Evolutionary conservation across 1,140 invertebrate species (phyloP).

Genomic region (Tetramorium simillimum): DNA sequence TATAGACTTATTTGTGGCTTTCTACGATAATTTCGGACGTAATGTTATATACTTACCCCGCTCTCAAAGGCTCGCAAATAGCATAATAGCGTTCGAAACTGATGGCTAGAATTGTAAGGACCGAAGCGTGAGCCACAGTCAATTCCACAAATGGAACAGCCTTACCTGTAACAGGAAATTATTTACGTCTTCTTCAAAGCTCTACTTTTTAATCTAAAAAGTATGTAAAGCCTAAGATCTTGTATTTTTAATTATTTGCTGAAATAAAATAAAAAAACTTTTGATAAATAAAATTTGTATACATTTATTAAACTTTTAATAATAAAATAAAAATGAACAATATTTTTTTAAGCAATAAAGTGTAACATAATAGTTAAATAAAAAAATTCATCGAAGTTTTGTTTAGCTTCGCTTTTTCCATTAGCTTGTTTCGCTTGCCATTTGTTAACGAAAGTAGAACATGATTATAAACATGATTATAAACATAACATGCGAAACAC

Average conservation of each 20-base stretch:
- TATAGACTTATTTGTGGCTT: neutral
- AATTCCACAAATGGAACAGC: slow-evolving; percentile 96
- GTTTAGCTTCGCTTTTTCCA: neutral
- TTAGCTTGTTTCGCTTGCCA: neutral
- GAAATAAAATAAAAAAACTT: neutral
- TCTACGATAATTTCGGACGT: neutral
- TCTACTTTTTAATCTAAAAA: neutral
- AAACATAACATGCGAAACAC: neutral
- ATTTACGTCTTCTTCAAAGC: neutral
- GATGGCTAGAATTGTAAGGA: slow-evolving; percentile 96
- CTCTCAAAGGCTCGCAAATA: slow-evolving; percentile 96
- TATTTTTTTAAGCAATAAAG: neutral
- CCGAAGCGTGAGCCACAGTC: slow-evolving; percentile 96
- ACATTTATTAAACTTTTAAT: neutral
- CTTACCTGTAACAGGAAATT: slow-evolving; percentile 88
- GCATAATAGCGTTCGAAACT: slow-evolving; percentile 98
- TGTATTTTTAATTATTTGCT: neutral
- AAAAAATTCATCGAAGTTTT: neutral
- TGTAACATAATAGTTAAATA: neutral
- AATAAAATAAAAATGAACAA: neutral
- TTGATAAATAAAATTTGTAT: neutral
- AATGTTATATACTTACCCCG: slow-evolving; percentile 85
- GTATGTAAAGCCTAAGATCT: neutral
- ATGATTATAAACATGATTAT: neutral
- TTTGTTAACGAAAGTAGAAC: neutral